Percentiles rank a stretch among this genome's conserved stretches.
These are phyloP conservation scores for Urocynchramus pylzowi DNA, from an alignment of 2,113 vertebrate species.

Conservation along the genomic window DNA sequence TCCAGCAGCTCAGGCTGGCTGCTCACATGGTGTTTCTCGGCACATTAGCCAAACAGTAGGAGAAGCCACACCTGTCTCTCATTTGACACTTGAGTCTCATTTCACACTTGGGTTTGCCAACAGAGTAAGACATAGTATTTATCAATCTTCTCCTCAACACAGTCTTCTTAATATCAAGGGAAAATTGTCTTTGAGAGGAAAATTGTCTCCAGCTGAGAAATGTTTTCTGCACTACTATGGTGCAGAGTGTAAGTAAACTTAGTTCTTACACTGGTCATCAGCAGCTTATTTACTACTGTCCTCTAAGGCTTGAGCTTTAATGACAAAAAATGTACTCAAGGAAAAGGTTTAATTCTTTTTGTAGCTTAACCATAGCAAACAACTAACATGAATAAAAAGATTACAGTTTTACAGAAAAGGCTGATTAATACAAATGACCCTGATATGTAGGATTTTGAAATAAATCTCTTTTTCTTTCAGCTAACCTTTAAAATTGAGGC, in stretches of 20 bases:
- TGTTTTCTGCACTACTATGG: slow-evolving; percentile 39
- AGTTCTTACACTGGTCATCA: not conserved
- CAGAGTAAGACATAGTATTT: not conserved
- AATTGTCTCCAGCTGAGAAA: slow-evolving; percentile 62
- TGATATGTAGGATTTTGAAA: not conserved
- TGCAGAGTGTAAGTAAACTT: slow-evolving; percentile 37
- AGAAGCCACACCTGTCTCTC: not conserved
- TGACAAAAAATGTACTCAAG: not conserved
- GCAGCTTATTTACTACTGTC: slow-evolving; percentile 9
- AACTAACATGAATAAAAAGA: slow-evolving; percentile 35
- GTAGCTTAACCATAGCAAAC: not conserved
- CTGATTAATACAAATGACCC: not conserved
- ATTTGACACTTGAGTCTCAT: not conserved
- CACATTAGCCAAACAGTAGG: not conserved
- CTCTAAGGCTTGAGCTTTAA: not conserved
- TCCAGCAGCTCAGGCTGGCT: not conserved
- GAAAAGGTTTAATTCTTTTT: not conserved
- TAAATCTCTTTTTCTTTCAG: not conserved
- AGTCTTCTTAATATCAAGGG: not conserved
- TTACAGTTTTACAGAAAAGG: slow-evolving; percentile 43
- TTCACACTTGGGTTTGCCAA: not conserved
- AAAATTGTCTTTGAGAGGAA: slow-evolving; percentile 51
- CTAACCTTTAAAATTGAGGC: not conserved
- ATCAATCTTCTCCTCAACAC: not conserved
- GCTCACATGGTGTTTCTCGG: not conserved